Base-by-base conservation (phyloP, 1,140 invertebrate species). In the Dinoponera quadriceps region DNA sequence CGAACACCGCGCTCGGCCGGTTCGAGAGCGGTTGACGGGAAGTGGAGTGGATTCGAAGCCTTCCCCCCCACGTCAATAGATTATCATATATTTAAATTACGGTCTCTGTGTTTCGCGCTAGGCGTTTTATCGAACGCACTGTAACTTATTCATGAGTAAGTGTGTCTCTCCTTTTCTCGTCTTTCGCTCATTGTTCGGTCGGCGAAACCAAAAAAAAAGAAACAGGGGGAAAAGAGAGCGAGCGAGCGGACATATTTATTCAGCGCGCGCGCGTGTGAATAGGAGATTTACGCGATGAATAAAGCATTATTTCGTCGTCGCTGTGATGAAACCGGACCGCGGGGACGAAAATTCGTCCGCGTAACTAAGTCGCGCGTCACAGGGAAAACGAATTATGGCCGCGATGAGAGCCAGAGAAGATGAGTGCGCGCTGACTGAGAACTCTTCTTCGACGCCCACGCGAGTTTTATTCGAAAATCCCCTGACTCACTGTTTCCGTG, bases 211-310 rank as follows among this genome's bases (percentile, higher is more conserved):
- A n/a, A n/a, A 9, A 20, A 18, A 18, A 62, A n/a, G 29, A 18
- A 20, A 14, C 27, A 27, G 13, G 4, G 27, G n/a, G 18, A 29
- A 77, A 65, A 22, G 14, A 22, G n/a, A 77, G 44, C n/a, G 22
- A 77, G 44, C n/a, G 22, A 51, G n/a, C 22, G n/a, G 7, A 29
- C 48, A 22, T 20, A 25, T 54, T 55, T 78, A 78, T 68, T 66
- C 20, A n/a, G 33, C 38, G 38, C 38, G 38, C 38, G 38, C 9
- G 38, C 38, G 38, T 9, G 38, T 11, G 38, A 18, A 5, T 54
- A 11, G n/a, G n/a, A 20, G 29, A 68, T 78, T 54, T 55, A 68
- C 54, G 48, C 54, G 16, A 44, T 55, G 63, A 68, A 68, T 78
- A 78, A 78, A 78, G 66, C 55, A 77, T 77, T 66, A 16, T 5